These are phyloP conservation scores for Halesus radiatus DNA, from an alignment of 1,140 invertebrate species.

Conservation along the genomic window DNA sequence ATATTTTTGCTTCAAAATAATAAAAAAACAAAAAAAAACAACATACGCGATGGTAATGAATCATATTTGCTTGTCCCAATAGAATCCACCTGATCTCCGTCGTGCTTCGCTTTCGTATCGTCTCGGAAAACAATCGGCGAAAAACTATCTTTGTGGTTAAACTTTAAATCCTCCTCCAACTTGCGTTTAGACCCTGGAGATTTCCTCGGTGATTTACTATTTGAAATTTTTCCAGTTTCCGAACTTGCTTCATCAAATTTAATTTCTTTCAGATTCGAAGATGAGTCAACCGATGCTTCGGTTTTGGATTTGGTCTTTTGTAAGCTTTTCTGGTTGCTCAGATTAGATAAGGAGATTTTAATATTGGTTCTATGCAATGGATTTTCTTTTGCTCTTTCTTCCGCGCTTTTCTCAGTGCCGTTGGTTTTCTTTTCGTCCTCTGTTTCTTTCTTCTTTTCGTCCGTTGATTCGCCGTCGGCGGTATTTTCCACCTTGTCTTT, in stretches of 20 bases:
- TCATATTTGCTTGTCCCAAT: slow-evolving; percentile 66
- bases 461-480: neutral
- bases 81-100: slow-evolving; percentile 59
- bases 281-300: neutral
- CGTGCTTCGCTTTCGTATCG: slow-evolving; percentile 58
- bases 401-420: neutral
- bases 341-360: slow-evolving; percentile 22
- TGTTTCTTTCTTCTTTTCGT: neutral
- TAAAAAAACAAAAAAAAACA: neutral
- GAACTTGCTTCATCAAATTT: neutral
- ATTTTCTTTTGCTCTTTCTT: slow-evolving; percentile 6
- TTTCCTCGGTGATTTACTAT: neutral
- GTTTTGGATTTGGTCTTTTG: slow-evolving; percentile 8
- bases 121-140: slow-evolving; percentile 65
- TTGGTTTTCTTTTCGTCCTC: neutral
- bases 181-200: slow-evolving; percentile 2
- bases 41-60: slow-evolving; percentile 67
- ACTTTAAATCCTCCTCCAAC: neutral
- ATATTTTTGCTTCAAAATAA: too few relatives aligned
- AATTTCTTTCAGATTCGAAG: neutral
- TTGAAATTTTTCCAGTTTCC: neutral
- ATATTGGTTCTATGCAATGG: slow-evolving; percentile 37
- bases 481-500: neutral
- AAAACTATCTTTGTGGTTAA: slow-evolving; percentile 21
- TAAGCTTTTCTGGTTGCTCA: slow-evolving; percentile 5